Evolutionary conservation across 2,888 invertebrate species (phyloP), one percentile per base, ranked within the genome.

Genomic region (Polyploca ridens): DNA sequence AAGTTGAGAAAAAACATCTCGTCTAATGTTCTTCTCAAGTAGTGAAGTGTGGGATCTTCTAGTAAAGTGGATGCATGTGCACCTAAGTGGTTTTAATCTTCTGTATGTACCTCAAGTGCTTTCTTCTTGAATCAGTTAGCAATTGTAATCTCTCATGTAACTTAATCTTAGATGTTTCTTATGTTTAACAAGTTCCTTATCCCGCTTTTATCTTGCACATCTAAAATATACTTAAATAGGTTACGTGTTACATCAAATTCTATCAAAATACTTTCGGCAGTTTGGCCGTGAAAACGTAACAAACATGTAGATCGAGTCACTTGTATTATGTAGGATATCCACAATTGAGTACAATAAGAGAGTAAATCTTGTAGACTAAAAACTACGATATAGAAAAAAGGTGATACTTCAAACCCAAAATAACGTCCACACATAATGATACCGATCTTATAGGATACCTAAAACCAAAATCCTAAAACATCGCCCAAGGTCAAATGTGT

Each of bases 401-500:
- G 3, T 14, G 13, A 33, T 57, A 3, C 5, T 58, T 33, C 13
- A 33, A 33, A 58, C 13, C 27, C 46, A 46, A n/a, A 41, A 41
- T 1, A 41, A 46, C 5, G n/a, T 46, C 46, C 46, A 27, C 13
- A 58, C 11, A 58, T 27, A 58, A 33, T 14, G 33, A 1, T 1
- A 13, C 27, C 14, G 10, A 5, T 14, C 14, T 58, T 33, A 58
- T 33, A 54, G 54, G 33, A 58, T 6, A 58, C 33, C 58, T 58
- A 58, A 58, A 33, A 58, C 10, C 58, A 3, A 38, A 59, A 10
- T n/a, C 41, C 2, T 19, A 58, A 58, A 6, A 38, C 16, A 63
- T 44, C 33, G 0, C 33, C 33, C 64, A 74, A 72, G 75, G 74
- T 72, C 63, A 70, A 58, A 5, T 54, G 63, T 44, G 49, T 63